phyloP scores from a whole-genome alignment of 35 echinoderm and acorn worm species.

The Anneissia japonica region DNA sequence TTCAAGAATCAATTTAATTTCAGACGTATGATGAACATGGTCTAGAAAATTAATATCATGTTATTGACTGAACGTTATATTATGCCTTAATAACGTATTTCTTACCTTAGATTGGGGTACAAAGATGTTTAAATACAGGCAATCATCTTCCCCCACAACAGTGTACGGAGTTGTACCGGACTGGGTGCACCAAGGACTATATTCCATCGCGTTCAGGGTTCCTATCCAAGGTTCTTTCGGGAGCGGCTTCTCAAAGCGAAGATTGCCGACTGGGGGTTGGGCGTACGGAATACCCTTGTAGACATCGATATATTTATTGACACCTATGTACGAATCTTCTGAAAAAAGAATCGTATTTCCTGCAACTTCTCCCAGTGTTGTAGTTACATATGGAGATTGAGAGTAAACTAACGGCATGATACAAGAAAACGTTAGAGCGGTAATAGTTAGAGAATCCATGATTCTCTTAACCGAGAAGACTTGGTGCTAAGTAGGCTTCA shows the following conservation, averaged over 20 bases:
- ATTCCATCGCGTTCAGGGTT: slow-evolving; percentile 36
- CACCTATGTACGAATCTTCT: background rate
- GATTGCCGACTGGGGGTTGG: slow-evolving; percentile 22
- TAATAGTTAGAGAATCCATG: too few relatives aligned
- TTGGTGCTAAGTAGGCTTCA: too few relatives aligned
- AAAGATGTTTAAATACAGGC: slow-evolving; percentile 63
- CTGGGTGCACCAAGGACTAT: slow-evolving; percentile 33
- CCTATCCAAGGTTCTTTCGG: background rate
- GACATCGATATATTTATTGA: background rate
- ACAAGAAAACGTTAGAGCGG: too few relatives aligned
- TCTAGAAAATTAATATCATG: too few relatives aligned
- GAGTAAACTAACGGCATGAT: too few relatives aligned
- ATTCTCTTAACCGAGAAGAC: too few relatives aligned
- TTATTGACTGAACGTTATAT: too few relatives aligned
- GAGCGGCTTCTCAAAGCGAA: slow-evolving; percentile 1
- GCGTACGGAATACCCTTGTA: slow-evolving; percentile 45
- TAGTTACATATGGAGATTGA: background rate
- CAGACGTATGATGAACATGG: too few relatives aligned
- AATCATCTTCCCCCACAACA: slow-evolving; percentile 44
- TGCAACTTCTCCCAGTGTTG: background rate
- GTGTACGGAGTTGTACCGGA: too few relatives aligned
- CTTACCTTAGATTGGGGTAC: slow-evolving; percentile 13
- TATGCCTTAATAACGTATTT: too few relatives aligned
- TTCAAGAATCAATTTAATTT: too few relatives aligned
- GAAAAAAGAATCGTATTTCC: background rate